Conservation (phyloP, 2,113 vertebrate species). For the Ahaetulla prasina region DNA sequence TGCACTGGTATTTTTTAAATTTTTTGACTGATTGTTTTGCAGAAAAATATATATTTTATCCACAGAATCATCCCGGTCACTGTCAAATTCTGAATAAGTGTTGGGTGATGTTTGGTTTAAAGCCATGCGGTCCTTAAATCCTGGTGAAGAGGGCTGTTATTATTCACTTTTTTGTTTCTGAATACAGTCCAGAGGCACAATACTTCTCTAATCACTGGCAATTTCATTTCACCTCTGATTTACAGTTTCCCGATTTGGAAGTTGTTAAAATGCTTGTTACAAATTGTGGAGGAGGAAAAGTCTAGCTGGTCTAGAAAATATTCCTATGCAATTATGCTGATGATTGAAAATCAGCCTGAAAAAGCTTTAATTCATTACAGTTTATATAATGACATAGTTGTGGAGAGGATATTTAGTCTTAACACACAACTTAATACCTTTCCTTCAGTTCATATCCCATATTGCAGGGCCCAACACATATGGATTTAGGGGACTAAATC, state of each 20-base stretch:
- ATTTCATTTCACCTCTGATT: slow-evolving; percentile 64
- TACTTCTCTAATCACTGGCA: slow-evolving; percentile 53
- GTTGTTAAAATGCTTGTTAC: slow-evolving; percentile 69
- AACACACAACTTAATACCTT: slow-evolving; percentile 46
- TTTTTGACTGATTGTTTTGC: neutral
- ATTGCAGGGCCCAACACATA: slow-evolving; percentile 48
- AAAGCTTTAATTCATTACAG: slow-evolving; percentile 60
- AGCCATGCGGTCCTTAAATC: neutral
- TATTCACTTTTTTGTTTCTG: slow-evolving; percentile 18
- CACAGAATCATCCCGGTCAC: neutral
- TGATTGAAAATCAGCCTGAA: slow-evolving; percentile 60
- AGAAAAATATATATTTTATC: neutral
- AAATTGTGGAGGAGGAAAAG: neutral
- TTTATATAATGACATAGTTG: slow-evolving; percentile 61
- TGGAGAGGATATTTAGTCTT: slow-evolving; percentile 54
- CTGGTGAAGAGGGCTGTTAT: slow-evolving; percentile 14
- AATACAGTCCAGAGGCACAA: slow-evolving; percentile 36
- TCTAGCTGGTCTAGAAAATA: slow-evolving; percentile 60
- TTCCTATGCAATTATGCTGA: slow-evolving; percentile 62
- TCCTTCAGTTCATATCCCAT: slow-evolving; percentile 62
- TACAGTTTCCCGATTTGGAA: slow-evolving; percentile 66
- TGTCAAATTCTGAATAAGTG: neutral
- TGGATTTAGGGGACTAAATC: slow-evolving; percentile 48
- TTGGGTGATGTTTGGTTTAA: neutral
- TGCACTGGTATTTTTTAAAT: neutral